These are phyloP conservation scores for Sorex fumeus DNA, from an alignment of 2,113 vertebrate species.

Conservation along the genomic window DNA sequence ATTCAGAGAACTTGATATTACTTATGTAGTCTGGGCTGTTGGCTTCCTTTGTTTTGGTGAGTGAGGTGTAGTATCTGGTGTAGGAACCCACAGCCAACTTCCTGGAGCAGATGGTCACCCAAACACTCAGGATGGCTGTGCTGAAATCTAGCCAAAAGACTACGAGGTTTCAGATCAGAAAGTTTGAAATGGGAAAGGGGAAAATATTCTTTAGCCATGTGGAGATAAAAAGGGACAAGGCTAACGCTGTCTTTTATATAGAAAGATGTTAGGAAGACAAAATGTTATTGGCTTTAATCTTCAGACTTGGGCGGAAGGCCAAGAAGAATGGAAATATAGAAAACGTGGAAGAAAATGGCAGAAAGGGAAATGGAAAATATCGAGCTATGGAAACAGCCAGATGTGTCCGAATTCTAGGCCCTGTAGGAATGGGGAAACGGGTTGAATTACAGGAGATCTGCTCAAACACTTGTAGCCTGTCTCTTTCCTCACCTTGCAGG, in stretches of 20 bases:
- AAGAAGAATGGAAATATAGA: slow-evolving; percentile 60
- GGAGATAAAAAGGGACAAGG: slow-evolving; percentile 28
- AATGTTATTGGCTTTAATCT: slow-evolving; percentile 76
- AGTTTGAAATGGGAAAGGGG: not conserved
- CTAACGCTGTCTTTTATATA: slow-evolving; percentile 21
- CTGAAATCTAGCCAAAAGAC: not conserved
- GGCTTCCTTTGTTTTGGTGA: slow-evolving; percentile 13
- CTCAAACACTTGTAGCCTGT: slow-evolving; percentile 7
- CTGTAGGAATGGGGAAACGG: slow-evolving; percentile 40
- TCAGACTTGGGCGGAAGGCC: slow-evolving; percentile 68
- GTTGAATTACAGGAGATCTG: not conserved
- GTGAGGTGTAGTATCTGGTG: not conserved
- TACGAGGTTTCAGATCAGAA: slow-evolving; percentile 32
- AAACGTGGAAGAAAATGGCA: slow-evolving; percentile 63
- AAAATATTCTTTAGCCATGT: slow-evolving; percentile 32
- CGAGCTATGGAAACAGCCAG: slow-evolving; percentile 55
- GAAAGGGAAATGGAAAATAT: slow-evolving; percentile 66
- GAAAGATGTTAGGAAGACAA: slow-evolving; percentile 60
- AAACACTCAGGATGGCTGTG: not conserved
- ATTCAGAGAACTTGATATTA: slow-evolving; percentile 3
- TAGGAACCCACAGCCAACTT: not conserved
- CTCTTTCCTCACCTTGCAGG: too few relatives aligned
- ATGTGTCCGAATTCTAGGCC: slow-evolving; percentile 34
- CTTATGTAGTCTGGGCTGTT: not conserved
- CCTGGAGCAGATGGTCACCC: too few relatives aligned